phyloP scores from a whole-genome alignment of 2,888 invertebrate species.

The Notocelia uddmanniana region DNA sequence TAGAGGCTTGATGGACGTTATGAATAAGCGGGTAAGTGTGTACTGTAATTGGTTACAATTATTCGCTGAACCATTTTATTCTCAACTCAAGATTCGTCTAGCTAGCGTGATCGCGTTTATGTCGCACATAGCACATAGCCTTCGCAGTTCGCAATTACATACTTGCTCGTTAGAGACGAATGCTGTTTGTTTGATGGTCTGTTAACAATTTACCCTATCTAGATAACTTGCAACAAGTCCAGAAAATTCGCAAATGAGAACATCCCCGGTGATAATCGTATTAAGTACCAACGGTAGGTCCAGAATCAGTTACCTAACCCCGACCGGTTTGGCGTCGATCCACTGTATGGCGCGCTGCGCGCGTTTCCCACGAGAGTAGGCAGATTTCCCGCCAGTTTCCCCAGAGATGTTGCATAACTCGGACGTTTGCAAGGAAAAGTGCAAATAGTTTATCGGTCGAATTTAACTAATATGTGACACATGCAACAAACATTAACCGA shows the following conservation, averaged over 20 bases:
- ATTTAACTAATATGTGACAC: background rate
- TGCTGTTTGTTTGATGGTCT: too few relatives aligned
- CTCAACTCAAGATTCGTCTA: too few relatives aligned
- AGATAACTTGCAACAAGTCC: too few relatives aligned
- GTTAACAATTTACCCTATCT: too few relatives aligned
- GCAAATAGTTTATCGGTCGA: background rate
- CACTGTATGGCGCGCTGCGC: background rate
- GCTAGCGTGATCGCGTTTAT: too few relatives aligned
- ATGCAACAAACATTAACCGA: background rate
- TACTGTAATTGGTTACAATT: too few relatives aligned
- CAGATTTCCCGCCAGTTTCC: conserved; percentile 38
- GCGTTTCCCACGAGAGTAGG: conserved; percentile 21
- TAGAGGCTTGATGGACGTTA: too few relatives aligned
- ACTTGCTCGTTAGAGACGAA: too few relatives aligned
- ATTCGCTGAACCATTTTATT: too few relatives aligned
- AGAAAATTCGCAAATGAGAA: background rate
- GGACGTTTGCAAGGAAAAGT: conserved; percentile 10
- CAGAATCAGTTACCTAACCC: background rate
- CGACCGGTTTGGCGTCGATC: background rate
- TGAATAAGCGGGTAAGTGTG: too few relatives aligned
- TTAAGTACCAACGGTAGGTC: background rate
- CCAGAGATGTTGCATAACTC: conserved; percentile 13
- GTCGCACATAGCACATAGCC: too few relatives aligned
- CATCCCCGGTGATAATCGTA: background rate
- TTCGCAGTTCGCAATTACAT: too few relatives aligned